These are phyloP conservation scores for Ianthella basta DNA, from an alignment of 37 sponge, comb jelly and placozoan genomes.

Conservation along the genomic window DNA sequence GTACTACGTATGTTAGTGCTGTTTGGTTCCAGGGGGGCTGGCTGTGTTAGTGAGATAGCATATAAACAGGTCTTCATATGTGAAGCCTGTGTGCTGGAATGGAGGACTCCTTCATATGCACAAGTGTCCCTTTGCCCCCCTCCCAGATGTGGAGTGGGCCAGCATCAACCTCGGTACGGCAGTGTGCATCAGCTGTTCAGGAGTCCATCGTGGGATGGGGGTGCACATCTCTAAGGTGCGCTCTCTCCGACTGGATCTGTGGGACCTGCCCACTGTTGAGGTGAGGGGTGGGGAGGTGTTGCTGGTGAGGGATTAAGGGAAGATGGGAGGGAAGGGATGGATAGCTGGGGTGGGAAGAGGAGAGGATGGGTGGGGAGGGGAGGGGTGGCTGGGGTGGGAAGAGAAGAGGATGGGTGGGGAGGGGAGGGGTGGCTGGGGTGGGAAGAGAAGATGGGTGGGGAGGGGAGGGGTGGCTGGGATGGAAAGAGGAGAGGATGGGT, in stretches of 20 bases:
- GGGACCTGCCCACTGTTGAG: slow-evolving; percentile 70
- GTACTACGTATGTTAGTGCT: too few species aligned
- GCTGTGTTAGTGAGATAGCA: too few species aligned
- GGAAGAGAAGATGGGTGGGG: background rate
- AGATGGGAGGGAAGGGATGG: background rate
- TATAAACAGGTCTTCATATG: too few species aligned
- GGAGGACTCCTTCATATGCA: too few species aligned
- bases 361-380: too few species aligned
- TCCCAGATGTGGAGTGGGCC: slow-evolving; percentile 85
- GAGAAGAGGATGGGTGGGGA: background rate
- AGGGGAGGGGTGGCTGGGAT: background rate
- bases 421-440: too few species aligned
- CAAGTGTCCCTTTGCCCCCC: too few species aligned
- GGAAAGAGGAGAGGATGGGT: background rate
- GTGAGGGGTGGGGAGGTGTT: slow-evolving; percentile 11
- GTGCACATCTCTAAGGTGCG: slow-evolving; percentile 90
- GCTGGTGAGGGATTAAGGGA: background rate
- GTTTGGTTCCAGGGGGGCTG: too few species aligned
- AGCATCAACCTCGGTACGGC: slow-evolving; percentile 89
- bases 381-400: background rate
- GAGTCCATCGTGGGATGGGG: slow-evolving; percentile 86
- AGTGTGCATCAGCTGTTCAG: slow-evolving; percentile 88
- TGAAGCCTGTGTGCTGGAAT: too few species aligned
- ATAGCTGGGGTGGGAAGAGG: background rate
- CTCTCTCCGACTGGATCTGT: slow-evolving; percentile 83